Evolutionary conservation across 2,888 invertebrate species (phyloP).

Genomic region (Napeogenes inachia): DNA sequence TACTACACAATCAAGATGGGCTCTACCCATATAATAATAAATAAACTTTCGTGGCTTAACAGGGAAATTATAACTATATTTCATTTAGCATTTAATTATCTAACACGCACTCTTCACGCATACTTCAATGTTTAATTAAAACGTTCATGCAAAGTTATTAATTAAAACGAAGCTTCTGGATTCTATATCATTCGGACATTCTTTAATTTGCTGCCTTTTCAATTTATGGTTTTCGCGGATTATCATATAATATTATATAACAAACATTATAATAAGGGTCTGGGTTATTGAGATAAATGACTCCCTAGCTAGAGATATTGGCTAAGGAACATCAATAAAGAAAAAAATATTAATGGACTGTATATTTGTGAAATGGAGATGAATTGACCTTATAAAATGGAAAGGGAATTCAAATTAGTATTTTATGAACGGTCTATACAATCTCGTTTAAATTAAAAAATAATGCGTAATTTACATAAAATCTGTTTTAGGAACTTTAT

Average conservation of each 20-base stretch:
- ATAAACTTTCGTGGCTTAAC: background rate
- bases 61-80: background rate
- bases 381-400: too few species aligned
- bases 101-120: too few species aligned
- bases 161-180: too few species aligned
- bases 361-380: background rate
- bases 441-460: too few species aligned
- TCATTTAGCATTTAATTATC: background rate
- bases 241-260: background rate
- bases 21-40: background rate
- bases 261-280: background rate
- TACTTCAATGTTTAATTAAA: too few species aligned
- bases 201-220: slow-evolving; percentile 8
- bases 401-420: too few species aligned
- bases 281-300: slow-evolving; percentile 7
- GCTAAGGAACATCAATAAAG: background rate
- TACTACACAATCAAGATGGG: background rate
- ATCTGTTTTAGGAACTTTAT: too few species aligned
- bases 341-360: background rate
- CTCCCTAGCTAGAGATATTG: background rate
- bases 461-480: too few species aligned
- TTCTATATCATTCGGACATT: background rate
- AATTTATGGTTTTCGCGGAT: slow-evolving; percentile 5
- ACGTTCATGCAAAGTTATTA: too few species aligned
- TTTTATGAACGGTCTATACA: too few species aligned